Conservation (phyloP, 2,888 invertebrate genomes). For the Drosophila paranaensis region DNA sequence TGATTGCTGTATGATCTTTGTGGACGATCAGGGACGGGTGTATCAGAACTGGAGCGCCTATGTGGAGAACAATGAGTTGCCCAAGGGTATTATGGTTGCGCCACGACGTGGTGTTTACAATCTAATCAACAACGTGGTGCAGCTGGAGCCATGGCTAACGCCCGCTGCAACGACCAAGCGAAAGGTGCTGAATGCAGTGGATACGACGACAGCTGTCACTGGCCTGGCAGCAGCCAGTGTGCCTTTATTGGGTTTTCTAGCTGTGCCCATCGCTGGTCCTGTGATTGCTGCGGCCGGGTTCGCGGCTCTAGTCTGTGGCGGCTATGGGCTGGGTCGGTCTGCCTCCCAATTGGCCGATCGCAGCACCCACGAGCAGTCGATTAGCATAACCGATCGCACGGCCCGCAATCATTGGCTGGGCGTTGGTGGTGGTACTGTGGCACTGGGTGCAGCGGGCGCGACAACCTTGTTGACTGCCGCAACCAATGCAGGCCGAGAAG, state of each 20-base stretch:
- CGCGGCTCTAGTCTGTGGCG: constrained; percentile 64
- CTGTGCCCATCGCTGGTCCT: constrained; percentile 69
- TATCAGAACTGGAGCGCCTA: constrained; percentile 85
- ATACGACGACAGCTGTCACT: constrained; percentile 59
- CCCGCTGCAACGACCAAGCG: constrained; percentile 57
- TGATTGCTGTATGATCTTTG: constrained; percentile 82
- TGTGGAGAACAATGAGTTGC: constrained; percentile 84
- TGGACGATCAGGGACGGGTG: constrained; percentile 84
- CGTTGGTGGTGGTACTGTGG: constrained; percentile 67
- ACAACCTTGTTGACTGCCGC: constrained; percentile 66
- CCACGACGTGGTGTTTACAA: constrained; percentile 84
- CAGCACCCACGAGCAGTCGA: constrained; percentile 78
- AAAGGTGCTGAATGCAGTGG: constrained; percentile 49
- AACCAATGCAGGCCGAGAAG: constrained; percentile 71
- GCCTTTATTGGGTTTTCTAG: constrained; percentile 54
- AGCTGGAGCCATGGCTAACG: constrained; percentile 67
- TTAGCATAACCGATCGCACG: constrained; percentile 66
- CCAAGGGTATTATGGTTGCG: constrained; percentile 84
- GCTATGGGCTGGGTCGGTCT: constrained; percentile 74
- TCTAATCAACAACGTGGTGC: constrained; percentile 49
- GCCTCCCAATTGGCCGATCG: constrained; percentile 71
- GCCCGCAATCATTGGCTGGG: constrained; percentile 80
- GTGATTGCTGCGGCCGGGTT: constrained; percentile 60
- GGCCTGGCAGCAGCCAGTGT: constrained; percentile 70
- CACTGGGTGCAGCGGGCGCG: constrained; percentile 76